Percentiles rank a stretch among this genome's conserved stretches.
phyloP scores from a whole-genome alignment of 1,140 invertebrate genomes.

The Zelostemma sp. region DNA sequence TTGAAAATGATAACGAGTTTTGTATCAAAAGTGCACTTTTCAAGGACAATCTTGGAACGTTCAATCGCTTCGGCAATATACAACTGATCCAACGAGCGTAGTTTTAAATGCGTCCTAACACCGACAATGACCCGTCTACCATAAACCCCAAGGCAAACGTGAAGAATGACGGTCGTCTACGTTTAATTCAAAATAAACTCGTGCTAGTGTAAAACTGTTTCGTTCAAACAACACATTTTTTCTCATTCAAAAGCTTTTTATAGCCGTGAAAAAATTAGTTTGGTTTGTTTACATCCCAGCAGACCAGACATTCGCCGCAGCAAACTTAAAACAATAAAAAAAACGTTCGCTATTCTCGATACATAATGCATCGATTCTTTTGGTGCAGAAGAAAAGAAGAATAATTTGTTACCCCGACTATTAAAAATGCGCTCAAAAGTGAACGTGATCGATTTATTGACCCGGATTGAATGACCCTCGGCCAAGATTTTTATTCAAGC shows the following conservation, averaged over 20 bases:
- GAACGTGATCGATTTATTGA: constrained; percentile 46
- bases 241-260: no score
- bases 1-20: constrained; percentile 35
- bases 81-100: constrained; percentile 39
- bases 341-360: no score
- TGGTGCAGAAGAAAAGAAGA: constrained; percentile 9
- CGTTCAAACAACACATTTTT: constrained; percentile 1
- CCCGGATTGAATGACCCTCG: constrained; percentile 39
- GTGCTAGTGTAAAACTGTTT: constrained; percentile 13
- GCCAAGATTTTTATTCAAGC: constrained; percentile 19
- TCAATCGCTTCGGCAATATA: constrained; percentile 36
- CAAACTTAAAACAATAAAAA: no score
- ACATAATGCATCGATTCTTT: no score
- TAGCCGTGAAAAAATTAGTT: no score
- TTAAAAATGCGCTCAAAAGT: constrained; percentile 43
- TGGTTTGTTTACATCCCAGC: no score
- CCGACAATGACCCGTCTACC: constrained; percentile 52
- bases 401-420: no score
- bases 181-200: constrained; percentile 32
- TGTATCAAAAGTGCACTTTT: constrained; percentile 28
- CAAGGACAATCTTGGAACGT: constrained; percentile 35
- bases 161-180: constrained; percentile 43
- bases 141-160: constrained; percentile 49
- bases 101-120: constrained; percentile 44
- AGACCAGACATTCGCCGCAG: no score